These are phyloP conservation scores for Trogon surrucura DNA, from an alignment of 2,113 vertebrate genomes.

Conservation along the genomic window DNA sequence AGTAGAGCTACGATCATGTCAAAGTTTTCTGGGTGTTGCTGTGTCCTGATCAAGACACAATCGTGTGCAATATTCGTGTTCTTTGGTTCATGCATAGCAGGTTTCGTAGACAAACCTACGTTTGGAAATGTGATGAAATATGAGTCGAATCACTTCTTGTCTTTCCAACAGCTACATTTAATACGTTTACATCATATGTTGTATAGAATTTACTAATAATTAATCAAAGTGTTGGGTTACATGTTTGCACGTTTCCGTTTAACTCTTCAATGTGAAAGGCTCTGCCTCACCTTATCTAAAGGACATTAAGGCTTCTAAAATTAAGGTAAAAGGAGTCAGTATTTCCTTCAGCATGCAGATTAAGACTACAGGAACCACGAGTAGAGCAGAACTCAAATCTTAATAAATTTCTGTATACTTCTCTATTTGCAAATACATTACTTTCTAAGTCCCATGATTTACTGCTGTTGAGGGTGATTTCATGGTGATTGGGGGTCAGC, in stretches of 20 bases:
- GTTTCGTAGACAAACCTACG: neutral
- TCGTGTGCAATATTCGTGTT: neutral
- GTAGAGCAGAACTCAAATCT: neutral
- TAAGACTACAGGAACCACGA: neutral
- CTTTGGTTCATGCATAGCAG: neutral
- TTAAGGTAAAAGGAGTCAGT: neutral
- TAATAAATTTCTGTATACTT: neutral
- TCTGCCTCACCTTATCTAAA: neutral
- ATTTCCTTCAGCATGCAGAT: neutral
- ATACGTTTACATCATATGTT: neutral
- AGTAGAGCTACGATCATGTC: neutral
- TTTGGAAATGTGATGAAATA: neutral
- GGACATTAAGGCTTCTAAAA: neutral
- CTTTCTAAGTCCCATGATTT: neutral
- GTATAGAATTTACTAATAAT: neutral
- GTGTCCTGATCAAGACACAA: neutral
- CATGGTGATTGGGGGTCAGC: neutral
- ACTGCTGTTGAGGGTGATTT: neutral
- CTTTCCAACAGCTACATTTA: neutral
- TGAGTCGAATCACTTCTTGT: neutral
- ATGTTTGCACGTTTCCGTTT: neutral
- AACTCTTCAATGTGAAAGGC: neutral
- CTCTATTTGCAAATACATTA: neutral
- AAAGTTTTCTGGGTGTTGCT: neutral
- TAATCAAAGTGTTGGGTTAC: neutral